A percentile compares a stretch with the other conserved stretches of the same genome.
Conservation (phyloP, 2,113 vertebrate genomes). For the Blennius ocellaris region DNA sequence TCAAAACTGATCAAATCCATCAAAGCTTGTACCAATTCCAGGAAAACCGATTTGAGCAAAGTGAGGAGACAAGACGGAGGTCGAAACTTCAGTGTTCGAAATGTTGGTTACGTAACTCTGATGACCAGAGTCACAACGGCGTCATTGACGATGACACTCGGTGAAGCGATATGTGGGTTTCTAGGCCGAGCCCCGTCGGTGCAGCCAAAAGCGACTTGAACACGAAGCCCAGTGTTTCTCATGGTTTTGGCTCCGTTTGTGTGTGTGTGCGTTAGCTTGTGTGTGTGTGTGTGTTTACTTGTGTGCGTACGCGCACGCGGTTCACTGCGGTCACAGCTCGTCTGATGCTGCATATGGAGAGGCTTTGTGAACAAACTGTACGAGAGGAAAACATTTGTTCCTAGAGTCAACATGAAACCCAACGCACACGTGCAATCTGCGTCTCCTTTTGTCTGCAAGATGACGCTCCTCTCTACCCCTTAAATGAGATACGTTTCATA, state of each 20-base stretch:
- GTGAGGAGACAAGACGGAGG: no score
- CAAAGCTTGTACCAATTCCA: no score
- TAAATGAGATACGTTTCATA: not conserved
- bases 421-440: not conserved
- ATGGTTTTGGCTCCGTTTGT: not conserved
- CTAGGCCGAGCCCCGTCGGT: no score
- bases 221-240: no score
- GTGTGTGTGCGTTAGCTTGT: not conserved
- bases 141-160: no score
- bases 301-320: not conserved
- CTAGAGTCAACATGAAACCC: conserved; percentile 43
- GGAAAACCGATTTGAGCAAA: no score
- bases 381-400: conserved; percentile 36
- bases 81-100: no score
- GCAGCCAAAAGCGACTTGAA: no score
- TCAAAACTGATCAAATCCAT: no score
- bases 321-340: not conserved
- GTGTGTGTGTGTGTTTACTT: not conserved
- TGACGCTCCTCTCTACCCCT: not conserved
- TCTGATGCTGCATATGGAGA: conserved; percentile 19
- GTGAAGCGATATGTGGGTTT: no score
- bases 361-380: conserved; percentile 37
- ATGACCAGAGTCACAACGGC: no score
- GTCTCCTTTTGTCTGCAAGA: not conserved
- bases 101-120: no score